Evolutionary conservation across 1,140 invertebrate genomes (phyloP).

Genomic region (Bombus pascuorum): DNA sequence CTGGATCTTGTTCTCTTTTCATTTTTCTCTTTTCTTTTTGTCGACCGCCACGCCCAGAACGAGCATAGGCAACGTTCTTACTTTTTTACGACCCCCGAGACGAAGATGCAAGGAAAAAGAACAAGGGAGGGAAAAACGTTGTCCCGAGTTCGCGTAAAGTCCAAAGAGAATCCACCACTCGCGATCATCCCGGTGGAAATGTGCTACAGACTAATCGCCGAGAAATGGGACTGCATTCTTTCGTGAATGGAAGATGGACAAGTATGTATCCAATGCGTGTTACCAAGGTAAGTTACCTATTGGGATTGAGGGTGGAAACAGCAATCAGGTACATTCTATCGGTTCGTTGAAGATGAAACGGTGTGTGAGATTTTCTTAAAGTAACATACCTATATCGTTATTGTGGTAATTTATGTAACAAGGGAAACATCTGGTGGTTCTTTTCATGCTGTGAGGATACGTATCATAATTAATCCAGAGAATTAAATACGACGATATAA

Average conservation of each 20-base stretch:
- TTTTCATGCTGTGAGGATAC: no score
- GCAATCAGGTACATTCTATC: not conserved
- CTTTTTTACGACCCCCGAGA: slow-evolving; percentile 24
- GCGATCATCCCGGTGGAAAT: not conserved
- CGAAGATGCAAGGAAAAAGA: not conserved
- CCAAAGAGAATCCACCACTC: not conserved
- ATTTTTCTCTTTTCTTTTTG: not conserved
- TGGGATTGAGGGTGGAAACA: not conserved
- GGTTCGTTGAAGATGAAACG: not conserved
- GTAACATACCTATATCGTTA: not conserved
- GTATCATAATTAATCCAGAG: no score
- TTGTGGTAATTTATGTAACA: not conserved
- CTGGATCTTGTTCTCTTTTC: not conserved
- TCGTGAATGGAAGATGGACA: not conserved
- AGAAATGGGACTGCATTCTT: slow-evolving; percentile 7
- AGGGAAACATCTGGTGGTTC: not conserved
- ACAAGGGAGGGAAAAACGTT: not conserved
- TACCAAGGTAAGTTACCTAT: not conserved
- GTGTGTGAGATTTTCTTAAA: not conserved
- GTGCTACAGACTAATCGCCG: not conserved
- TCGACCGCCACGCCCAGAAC: slow-evolving; percentile 36
- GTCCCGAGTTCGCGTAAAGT: not conserved
- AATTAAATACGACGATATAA: not conserved
- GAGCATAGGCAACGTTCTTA: slow-evolving; percentile 33
- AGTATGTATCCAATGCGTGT: not conserved